Conservation (phyloP, 2,113 vertebrate species). For the Dissostichus mawsoni region DNA sequence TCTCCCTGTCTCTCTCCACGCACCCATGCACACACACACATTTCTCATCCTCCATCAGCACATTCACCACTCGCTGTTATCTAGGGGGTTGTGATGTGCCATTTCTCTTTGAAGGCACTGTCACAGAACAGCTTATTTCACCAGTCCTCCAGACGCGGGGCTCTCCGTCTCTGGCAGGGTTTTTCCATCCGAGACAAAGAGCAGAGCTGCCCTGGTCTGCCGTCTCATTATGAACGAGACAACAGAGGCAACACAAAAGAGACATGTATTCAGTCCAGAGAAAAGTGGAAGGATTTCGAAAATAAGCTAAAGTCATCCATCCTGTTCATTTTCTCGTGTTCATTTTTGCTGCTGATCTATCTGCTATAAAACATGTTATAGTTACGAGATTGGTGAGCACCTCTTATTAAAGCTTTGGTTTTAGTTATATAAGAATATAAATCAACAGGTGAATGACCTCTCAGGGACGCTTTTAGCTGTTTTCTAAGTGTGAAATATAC, state of each 20-base stretch:
- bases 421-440: not conserved
- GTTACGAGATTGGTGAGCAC: not conserved
- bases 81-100: conserved; percentile 70
- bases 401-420: not conserved
- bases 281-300: conserved; percentile 23
- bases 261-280: conserved; percentile 29
- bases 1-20: not conserved
- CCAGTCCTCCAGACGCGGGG: conserved; percentile 71
- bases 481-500: conserved; percentile 15
- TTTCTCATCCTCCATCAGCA: conserved; percentile 70
- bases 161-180: conserved; percentile 66
- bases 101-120: conserved; percentile 76
- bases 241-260: conserved; percentile 53
- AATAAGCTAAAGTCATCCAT: conserved; percentile 25
- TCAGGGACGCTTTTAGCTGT: not conserved
- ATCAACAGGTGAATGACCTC: conserved; percentile 19
- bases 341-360: conserved; percentile 1
- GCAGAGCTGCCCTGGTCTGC: conserved; percentile 52
- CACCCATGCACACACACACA: conserved; percentile 13
- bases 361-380: not conserved
- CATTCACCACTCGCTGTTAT: conserved; percentile 71
- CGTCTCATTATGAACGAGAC: conserved; percentile 67
- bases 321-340: not conserved
- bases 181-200: conserved; percentile 75
- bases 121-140: conserved; percentile 79